Evolutionary conservation across 2,888 invertebrate genomes (phyloP), one percentile per base, ranked within the genome.

Genomic region (Drosophila neonasuta): DNA sequence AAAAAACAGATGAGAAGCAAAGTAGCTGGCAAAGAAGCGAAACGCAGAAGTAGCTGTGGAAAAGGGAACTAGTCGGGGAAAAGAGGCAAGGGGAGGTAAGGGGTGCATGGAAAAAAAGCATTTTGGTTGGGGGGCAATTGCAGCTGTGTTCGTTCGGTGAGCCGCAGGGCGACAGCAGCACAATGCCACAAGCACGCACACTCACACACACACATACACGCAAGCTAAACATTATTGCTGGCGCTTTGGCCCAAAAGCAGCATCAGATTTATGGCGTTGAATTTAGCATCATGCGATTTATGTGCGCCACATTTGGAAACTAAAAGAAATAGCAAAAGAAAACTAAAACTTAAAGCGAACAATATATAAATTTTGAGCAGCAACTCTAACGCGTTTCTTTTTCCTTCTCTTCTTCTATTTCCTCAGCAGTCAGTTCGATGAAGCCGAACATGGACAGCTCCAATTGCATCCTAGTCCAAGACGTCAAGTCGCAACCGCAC

Each of bases 401-500:
- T 41, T 30, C 8, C 74, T 79, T 77, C 84, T 73, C 88, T 32
- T 2, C 64, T 32, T 39, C 36, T 36, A 45, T 24, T 36, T 2
- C 7, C 7, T 48, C 94, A 96, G 96, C 96, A 91, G 95, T 96
- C 92, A 96, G 95, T 93, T 96, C 96, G 91, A 96, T 96, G 95
- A 95, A 96, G 92, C 95, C 95, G 91, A 95, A 94, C 92, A 94
- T 95, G 93, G 96, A 96, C 93, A 94, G 95, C 92, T 94, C 96
- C 90, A 96, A 96, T 92, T 97, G 96, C 92, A 96, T 96, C 91
- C 93, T 96, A 92, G 96, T 96, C 90, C 96, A 96, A 94, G 97
- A 91, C 86, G 91, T 91, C 55, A 91, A 91, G 65, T 95, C 96
- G 88, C 95, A 96, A 86, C 96, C 96, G 88, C 95, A 96, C 90